These are phyloP conservation scores for Vidua chalybeata DNA, from an alignment of 2,113 vertebrate species.

Conservation along the genomic window DNA sequence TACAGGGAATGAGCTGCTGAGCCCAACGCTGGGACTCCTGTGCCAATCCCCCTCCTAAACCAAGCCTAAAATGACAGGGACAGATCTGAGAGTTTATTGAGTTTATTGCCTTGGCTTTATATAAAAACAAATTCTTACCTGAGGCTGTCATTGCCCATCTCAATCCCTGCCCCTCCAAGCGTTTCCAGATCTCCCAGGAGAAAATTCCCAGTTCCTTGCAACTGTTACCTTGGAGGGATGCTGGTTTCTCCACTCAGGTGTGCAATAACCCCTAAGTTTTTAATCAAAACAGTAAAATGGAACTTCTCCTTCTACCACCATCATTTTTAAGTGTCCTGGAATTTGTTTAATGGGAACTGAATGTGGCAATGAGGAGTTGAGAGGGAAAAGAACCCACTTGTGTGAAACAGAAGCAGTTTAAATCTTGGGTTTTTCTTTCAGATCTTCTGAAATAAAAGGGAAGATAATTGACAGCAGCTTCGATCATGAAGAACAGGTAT, in stretches of 20 bases:
- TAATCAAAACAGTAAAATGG: not conserved
- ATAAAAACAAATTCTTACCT: not conserved
- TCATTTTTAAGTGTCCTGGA: not conserved
- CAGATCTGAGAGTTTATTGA: not conserved
- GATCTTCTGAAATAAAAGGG: not conserved
- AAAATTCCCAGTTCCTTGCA: not conserved
- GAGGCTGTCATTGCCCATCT: not conserved
- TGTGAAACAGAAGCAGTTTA: not conserved
- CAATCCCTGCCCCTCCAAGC: not conserved
- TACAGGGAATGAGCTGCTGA: not conserved
- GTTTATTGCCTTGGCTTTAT: not conserved
- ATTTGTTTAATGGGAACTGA: not conserved
- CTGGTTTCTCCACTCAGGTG: not conserved
- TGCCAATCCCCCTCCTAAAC: no score
- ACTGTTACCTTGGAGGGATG: not conserved
- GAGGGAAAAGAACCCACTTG: not conserved
- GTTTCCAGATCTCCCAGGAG: not conserved
- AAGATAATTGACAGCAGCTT: not conserved
- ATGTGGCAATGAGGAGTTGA: fast-evolving
- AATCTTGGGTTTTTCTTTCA: not conserved
- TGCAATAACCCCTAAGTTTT: fast-evolving
- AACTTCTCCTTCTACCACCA: not conserved
- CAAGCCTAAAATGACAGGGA: fast-evolving
- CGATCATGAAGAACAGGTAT: not conserved
- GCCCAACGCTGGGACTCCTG: not conserved